phyloP scores from a whole-genome alignment of 2,113 vertebrate species.

The Megalops atlanticus region DNA sequence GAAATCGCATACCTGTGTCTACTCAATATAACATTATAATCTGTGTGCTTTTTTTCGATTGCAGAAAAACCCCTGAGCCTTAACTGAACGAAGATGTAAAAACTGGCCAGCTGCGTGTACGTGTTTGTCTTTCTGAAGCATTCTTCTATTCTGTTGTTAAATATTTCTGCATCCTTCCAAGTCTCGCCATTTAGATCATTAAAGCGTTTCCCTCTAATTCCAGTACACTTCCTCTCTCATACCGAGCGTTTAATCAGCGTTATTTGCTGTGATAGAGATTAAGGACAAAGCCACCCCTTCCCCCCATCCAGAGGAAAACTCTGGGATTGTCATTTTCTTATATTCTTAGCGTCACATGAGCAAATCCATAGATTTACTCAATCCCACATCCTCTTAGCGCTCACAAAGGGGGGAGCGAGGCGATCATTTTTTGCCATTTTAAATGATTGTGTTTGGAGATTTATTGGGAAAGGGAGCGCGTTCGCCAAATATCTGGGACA shows the following conservation, averaged over 20 bases:
- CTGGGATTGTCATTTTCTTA: constrained; percentile 57
- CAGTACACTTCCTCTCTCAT: constrained; percentile 40
- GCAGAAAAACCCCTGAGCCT: neutral
- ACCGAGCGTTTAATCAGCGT: constrained; percentile 59
- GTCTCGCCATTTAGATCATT: constrained; percentile 23
- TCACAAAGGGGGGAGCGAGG: constrained; percentile 46
- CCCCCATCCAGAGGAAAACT: constrained; percentile 52
- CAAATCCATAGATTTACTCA: constrained; percentile 44
- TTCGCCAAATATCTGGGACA: too few relatives aligned
- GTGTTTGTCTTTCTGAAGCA: too few relatives aligned
- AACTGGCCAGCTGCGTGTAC: too few relatives aligned
- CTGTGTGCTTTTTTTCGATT: too few relatives aligned
- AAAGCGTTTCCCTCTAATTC: constrained; percentile 39
- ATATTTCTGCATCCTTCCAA: constrained; percentile 25
- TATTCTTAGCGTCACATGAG: constrained; percentile 59
- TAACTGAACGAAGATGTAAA: too few relatives aligned
- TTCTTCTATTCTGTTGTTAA: too few relatives aligned
- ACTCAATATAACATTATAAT: too few relatives aligned
- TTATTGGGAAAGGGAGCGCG: neutral
- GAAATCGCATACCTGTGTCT: too few relatives aligned
- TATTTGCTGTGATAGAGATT: constrained; percentile 66
- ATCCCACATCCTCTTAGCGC: neutral
- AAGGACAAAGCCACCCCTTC: constrained; percentile 55
- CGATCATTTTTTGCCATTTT: neutral
- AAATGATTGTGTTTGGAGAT: neutral